A percentile compares a stretch with the other conserved stretches of the same genome.
These are phyloP conservation scores for Heteromormyrus szaboi DNA, from an alignment of 2,797 vertebrate species.

Conservation along the genomic window DNA sequence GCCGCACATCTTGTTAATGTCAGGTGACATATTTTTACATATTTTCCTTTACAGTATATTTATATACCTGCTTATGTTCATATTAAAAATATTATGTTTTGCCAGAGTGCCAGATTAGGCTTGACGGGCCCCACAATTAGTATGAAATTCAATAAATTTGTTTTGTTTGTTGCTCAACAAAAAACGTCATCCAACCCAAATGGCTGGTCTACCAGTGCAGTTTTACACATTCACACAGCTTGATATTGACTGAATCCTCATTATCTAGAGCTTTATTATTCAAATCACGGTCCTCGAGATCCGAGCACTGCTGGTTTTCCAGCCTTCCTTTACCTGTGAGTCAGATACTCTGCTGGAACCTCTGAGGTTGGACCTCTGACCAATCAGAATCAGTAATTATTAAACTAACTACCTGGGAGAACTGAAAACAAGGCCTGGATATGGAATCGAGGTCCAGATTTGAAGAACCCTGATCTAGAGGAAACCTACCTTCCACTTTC, in stretches of 20 bases:
- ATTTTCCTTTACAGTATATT: not conserved
- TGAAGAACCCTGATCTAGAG: not conserved
- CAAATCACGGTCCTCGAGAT: too few species aligned
- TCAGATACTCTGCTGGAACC: too few species aligned
- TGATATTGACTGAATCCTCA: not conserved
- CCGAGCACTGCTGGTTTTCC: too few species aligned
- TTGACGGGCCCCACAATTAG: not conserved
- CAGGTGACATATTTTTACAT: not conserved
- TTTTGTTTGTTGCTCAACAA: not conserved
- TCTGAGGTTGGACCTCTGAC: too few species aligned
- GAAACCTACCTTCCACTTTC: constrained; percentile 45
- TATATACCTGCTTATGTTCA: not conserved
- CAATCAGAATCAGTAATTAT: too few species aligned
- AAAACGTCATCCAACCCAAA: not conserved
- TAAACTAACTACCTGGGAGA: too few species aligned
- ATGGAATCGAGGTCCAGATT: too few species aligned
- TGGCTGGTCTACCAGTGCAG: not conserved
- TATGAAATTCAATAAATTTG: not conserved
- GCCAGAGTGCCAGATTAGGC: not conserved
- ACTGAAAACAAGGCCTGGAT: too few species aligned
- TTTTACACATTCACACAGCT: not conserved
- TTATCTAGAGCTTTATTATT: not conserved
- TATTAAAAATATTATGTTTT: not conserved
- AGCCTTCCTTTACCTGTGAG: too few species aligned
- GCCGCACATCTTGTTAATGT: not conserved